A percentile compares a stretch with the other conserved stretches of the same genome.
Conservation (phyloP, 2,113 vertebrate species). For the Heterotis niloticus region DNA sequence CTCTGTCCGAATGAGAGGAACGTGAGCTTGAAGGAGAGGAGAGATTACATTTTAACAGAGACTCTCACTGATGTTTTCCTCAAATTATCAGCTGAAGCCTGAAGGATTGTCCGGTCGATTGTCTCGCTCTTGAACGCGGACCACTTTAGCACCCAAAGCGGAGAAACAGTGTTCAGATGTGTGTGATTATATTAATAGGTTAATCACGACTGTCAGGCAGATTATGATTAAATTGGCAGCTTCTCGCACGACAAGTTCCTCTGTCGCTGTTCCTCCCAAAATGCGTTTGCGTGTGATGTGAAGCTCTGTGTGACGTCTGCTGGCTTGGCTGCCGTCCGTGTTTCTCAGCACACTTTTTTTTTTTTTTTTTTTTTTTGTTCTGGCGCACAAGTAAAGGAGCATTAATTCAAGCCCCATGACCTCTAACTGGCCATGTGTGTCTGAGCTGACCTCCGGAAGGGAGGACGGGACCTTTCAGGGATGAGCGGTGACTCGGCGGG, state of each 20-base stretch:
- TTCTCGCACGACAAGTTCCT: neutral
- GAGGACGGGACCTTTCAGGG: slow-evolving; percentile 17
- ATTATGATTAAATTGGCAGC: neutral
- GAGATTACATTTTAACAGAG: too few relatives aligned
- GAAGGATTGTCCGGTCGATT: too few relatives aligned
- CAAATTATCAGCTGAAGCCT: too few relatives aligned
- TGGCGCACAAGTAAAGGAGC: slow-evolving; percentile 21
- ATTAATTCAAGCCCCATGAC: slow-evolving; percentile 47
- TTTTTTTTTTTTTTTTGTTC: neutral
- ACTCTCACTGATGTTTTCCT: too few relatives aligned
- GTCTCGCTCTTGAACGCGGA: too few relatives aligned
- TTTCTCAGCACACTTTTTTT: neutral
- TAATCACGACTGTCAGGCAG: neutral
- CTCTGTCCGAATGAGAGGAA: too few relatives aligned
- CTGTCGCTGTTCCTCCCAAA: too few relatives aligned
- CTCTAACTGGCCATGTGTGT: neutral
- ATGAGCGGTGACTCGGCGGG: slow-evolving; percentile 21
- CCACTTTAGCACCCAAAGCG: too few relatives aligned
- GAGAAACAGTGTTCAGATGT: neutral
- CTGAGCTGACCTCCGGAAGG: neutral
- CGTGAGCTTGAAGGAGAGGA: too few relatives aligned
- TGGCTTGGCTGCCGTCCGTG: neutral
- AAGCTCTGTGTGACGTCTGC: neutral
- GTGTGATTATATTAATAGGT: slow-evolving; percentile 1
- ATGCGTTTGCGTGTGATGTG: neutral